These are phyloP conservation scores for Acleris literana DNA, from an alignment of 2,888 invertebrate genomes.

Conservation along the genomic window DNA sequence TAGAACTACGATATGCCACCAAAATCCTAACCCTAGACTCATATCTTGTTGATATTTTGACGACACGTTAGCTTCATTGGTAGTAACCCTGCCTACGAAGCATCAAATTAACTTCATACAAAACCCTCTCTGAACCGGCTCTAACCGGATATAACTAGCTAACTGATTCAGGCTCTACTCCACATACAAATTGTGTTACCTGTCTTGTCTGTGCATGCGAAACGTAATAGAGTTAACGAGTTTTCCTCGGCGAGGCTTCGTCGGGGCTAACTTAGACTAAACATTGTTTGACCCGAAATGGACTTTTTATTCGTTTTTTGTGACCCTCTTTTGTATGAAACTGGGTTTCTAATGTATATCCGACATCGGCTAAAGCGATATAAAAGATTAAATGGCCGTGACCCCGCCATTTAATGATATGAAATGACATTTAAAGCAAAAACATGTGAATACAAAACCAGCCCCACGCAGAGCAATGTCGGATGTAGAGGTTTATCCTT, in stretches of 20 bases:
- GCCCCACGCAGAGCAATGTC: no score
- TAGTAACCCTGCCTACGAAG: no score
- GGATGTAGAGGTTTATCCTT: no score
- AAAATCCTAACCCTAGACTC: no score
- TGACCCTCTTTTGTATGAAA: neutral
- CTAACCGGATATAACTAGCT: constrained; percentile 4
- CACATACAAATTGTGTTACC: constrained; percentile 9
- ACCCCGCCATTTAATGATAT: no score
- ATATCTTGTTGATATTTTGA: no score
- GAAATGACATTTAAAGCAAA: no score
- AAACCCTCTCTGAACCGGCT: neutral
- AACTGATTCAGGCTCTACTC: constrained; percentile 10
- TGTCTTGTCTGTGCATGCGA: neutral
- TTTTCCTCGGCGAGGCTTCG: constrained; percentile 5
- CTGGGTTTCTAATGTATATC: neutral
- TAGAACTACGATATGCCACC: no score
- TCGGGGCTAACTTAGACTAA: neutral
- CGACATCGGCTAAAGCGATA: neutral
- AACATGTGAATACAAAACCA: no score
- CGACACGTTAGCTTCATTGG: no score
- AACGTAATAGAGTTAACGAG: constrained; percentile 3
- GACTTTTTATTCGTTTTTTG: neutral
- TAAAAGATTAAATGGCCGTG: no score
- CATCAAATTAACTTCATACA: neutral
- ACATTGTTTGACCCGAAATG: constrained; percentile 6